Conservation (phyloP, 1,140 invertebrate genomes). For the Onthophagus taurus region DNA sequence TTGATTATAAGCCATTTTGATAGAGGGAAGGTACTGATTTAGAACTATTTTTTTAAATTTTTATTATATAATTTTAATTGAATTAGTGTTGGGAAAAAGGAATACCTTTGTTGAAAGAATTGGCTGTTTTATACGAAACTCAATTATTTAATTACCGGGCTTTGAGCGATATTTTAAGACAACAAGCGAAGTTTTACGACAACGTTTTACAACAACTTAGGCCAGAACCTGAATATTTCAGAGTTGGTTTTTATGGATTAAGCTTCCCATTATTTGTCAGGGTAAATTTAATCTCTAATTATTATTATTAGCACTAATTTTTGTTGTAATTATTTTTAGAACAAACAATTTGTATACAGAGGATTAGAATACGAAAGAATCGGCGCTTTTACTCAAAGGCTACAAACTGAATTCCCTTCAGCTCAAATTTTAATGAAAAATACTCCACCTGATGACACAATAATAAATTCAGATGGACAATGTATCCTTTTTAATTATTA, state of each 20-base stretch:
- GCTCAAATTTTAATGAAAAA: constrained; percentile 88
- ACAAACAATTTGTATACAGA: constrained; percentile 92
- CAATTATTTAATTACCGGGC: constrained; percentile 85
- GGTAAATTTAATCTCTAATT: constrained; percentile 48
- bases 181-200: constrained; percentile 82
- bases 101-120: constrained; percentile 84
- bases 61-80: constrained; percentile 6
- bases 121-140: constrained; percentile 81
- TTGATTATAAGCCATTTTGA: constrained; percentile 92
- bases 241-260: constrained; percentile 91
- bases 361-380: constrained; percentile 94
- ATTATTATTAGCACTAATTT: constrained; percentile 7
- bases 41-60: neutral
- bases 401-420: constrained; percentile 87
- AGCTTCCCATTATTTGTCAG: constrained; percentile 90
- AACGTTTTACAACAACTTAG: constrained; percentile 80
- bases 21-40: constrained; percentile 68
- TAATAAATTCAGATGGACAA: constrained; percentile 74
- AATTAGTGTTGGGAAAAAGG: constrained; percentile 90
- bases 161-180: constrained; percentile 72
- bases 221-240: constrained; percentile 91
- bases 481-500: constrained; percentile 51
- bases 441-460: constrained; percentile 76
- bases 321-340: constrained; percentile 48
- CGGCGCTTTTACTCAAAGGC: constrained; percentile 83